Percentiles rank a stretch among this genome's conserved stretches.
phyloP scores from a whole-genome alignment of 2,797 vertebrate genomes.

The Acanthis flammea region DNA sequence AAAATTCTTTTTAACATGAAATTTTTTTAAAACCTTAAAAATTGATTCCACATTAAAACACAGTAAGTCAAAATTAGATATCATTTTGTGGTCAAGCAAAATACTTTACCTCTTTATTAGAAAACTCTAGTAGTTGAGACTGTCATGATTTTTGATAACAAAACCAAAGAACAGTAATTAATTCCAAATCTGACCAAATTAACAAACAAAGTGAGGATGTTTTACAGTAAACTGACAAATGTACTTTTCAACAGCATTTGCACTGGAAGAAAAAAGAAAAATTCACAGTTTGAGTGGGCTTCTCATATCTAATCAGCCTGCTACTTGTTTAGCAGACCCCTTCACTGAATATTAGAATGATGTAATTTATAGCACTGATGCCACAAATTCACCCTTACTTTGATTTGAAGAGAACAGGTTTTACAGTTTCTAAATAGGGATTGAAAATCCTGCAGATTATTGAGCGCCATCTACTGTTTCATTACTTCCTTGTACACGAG shows the following conservation, averaged over 20 bases:
- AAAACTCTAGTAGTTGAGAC: not conserved
- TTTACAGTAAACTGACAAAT: not conserved
- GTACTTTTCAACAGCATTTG: not conserved
- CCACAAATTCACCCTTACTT: not conserved
- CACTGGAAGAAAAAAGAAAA: not conserved
- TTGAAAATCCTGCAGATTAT: not conserved
- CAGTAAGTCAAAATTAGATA: not conserved
- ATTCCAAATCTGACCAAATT: not conserved
- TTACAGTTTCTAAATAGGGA: not conserved
- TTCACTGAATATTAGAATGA: not conserved
- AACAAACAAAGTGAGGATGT: not conserved
- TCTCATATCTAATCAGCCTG: not conserved
- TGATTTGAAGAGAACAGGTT: not conserved
- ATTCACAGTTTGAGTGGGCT: not conserved
- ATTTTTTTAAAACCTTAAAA: not conserved
- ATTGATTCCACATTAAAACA: not conserved
- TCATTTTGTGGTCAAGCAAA: not conserved
- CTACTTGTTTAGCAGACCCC: not conserved
- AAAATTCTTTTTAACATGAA: not conserved
- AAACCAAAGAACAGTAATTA: not conserved
- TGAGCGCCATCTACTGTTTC: constrained; percentile 52
- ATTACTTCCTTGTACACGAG: not conserved
- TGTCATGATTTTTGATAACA: not conserved
- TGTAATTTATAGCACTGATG: not conserved
- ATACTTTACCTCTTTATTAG: not conserved